Evolutionary conservation across 1,140 invertebrate genomes (phyloP).

Genomic region (Tribolium madens): DNA sequence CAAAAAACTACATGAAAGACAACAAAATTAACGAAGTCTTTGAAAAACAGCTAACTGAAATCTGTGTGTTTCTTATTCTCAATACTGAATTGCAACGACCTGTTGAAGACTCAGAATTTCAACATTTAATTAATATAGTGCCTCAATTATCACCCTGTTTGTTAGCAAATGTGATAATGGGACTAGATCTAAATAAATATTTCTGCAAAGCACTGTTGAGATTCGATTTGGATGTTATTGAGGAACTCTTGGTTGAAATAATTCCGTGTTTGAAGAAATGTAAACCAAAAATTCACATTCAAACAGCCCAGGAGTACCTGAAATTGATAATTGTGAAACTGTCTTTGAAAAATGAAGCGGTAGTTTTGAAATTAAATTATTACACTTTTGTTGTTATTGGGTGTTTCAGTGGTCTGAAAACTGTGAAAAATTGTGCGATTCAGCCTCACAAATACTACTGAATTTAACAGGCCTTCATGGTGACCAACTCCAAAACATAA

Average conservation of each 20-base stretch:
- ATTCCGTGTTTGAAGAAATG: slow-evolving; percentile 54
- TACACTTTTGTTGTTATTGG: no score
- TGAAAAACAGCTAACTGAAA: slow-evolving; percentile 51
- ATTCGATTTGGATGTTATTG: slow-evolving; percentile 50
- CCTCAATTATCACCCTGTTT: slow-evolving; percentile 60
- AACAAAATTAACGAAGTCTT: slow-evolving; percentile 40
- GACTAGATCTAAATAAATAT: slow-evolving; percentile 52
- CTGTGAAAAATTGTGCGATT: slow-evolving; percentile 47
- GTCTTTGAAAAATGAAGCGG: slow-evolving; percentile 41
- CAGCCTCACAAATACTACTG: slow-evolving; percentile 52
- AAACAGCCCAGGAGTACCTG: slow-evolving; percentile 47
- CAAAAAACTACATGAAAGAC: slow-evolving; percentile 52
- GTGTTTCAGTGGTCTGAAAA: not conserved
- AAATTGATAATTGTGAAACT: slow-evolving; percentile 53
- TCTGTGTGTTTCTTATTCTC: slow-evolving; percentile 58
- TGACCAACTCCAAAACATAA: slow-evolving; percentile 51
- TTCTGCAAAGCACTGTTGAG: slow-evolving; percentile 53
- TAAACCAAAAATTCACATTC: slow-evolving; percentile 48
- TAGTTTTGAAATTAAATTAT: slow-evolving; percentile 28
- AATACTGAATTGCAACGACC: slow-evolving; percentile 58
- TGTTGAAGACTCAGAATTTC: slow-evolving; percentile 53
- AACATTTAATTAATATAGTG: slow-evolving; percentile 59
- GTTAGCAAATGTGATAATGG: slow-evolving; percentile 56
- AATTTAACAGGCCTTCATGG: slow-evolving; percentile 53
- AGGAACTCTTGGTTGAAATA: slow-evolving; percentile 59